These are phyloP conservation scores for Auanema sp. DNA, from an alignment of 2,888 invertebrate genomes.

Conservation along the genomic window DNA sequence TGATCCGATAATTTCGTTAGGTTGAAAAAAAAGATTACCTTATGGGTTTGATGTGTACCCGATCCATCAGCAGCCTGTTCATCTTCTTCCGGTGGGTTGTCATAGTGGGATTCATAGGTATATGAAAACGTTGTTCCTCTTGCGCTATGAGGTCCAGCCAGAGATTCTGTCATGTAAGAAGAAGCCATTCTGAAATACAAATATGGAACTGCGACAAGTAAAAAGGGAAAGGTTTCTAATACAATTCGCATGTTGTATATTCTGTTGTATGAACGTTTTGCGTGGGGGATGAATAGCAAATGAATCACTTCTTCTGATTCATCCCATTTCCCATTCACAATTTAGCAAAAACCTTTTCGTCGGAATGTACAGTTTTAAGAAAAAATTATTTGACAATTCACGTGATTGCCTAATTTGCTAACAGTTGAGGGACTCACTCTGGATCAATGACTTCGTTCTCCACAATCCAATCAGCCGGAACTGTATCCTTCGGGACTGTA, in stretches of 20 bases:
- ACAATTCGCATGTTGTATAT: conserved; percentile 1
- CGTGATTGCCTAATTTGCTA: background rate
- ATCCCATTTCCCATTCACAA: too few species aligned
- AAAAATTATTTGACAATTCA: too few species aligned
- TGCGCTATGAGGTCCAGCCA: conserved; percentile 55
- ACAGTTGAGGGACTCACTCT: conserved; percentile 31
- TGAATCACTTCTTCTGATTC: too few species aligned
- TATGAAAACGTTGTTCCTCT: conserved; percentile 57
- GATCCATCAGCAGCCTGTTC: conserved; percentile 27
- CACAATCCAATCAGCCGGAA: conserved; percentile 47
- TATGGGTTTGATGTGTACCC: conserved; percentile 41
- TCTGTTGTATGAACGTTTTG: background rate
- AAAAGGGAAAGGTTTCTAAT: background rate
- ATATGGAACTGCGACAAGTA: background rate
- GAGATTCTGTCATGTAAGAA: conserved; percentile 57
- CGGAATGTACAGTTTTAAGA: too few species aligned
- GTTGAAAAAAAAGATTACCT: conserved; percentile 23
- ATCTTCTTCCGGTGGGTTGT: conserved; percentile 49
- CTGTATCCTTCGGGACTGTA: conserved; percentile 46
- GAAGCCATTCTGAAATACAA: conserved; percentile 55
- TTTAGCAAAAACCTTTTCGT: too few species aligned
- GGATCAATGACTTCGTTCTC: conserved; percentile 53
- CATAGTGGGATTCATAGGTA: conserved; percentile 57
- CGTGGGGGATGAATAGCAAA: background rate
- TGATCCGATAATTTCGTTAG: background rate